Conservation (phyloP, 2,113 vertebrate genomes). For the Carollia perspicillata region DNA sequence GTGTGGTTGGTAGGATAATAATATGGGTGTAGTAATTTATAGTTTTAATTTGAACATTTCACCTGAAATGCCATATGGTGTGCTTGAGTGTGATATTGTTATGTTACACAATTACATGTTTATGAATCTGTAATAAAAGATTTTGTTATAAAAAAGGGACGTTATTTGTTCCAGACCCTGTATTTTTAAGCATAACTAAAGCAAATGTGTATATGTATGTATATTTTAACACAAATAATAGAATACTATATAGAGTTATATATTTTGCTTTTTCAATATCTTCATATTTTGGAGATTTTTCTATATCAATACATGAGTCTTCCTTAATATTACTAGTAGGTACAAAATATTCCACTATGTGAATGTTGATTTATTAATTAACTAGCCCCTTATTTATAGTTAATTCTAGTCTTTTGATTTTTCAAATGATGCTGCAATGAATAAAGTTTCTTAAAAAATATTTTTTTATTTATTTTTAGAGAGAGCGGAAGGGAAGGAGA, state of each 20-base stretch:
- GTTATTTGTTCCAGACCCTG: too few species aligned
- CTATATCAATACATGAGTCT: neutral
- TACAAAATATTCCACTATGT: neutral
- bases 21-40: too few species aligned
- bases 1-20: too few species aligned
- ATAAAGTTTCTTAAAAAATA: too few species aligned
- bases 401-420: neutral
- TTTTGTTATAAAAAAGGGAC: too few species aligned
- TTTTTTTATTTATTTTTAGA: too few species aligned
- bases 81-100: too few species aligned
- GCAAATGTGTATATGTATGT: neutral
- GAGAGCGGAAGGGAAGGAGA: too few species aligned
- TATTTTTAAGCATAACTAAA: conserved; percentile 11
- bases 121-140: too few species aligned
- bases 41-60: too few species aligned
- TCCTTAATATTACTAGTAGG: neutral
- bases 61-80: too few species aligned
- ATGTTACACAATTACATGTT: too few species aligned
- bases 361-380: neutral
- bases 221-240: neutral
- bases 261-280: conserved; percentile 3
- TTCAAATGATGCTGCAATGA: neutral
- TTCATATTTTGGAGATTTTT: neutral
- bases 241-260: neutral
- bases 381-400: neutral